A percentile compares a stretch with the other conserved stretches of the same genome.
phyloP scores from a whole-genome alignment of 1,140 invertebrate genomes.

The Drosophila guanche region DNA sequence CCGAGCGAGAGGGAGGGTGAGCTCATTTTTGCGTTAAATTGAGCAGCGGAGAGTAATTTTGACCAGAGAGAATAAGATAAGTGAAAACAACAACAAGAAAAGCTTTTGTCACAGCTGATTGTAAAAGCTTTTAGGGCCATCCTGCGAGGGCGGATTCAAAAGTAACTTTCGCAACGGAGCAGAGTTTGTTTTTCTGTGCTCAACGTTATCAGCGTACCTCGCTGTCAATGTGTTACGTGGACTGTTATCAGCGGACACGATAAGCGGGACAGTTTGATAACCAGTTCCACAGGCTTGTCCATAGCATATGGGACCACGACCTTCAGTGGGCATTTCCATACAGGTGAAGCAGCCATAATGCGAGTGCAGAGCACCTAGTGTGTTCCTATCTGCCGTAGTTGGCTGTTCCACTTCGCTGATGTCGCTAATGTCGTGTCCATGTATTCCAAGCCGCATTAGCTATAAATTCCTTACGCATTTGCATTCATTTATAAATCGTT shows the following conservation, averaged over 20 bases:
- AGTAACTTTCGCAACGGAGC: not conserved
- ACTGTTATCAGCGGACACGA: not conserved
- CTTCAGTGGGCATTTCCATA: slow-evolving; percentile 9
- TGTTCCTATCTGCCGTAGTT: slow-evolving; percentile 18
- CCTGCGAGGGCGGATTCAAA: slow-evolving; percentile 20
- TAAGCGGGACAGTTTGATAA: slow-evolving; percentile 19
- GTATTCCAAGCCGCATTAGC: slow-evolving; percentile 36
- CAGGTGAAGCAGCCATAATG: slow-evolving; percentile 13
- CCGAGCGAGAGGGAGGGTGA: not conserved
- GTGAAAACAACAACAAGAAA: no score
- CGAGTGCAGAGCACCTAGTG: no score
- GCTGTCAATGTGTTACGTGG: slow-evolving; percentile 12
- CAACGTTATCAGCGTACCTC: slow-evolving; percentile 8
- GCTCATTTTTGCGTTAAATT: not conserved
- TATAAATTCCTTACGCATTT: slow-evolving; percentile 65
- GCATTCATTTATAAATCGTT: slow-evolving; percentile 50
- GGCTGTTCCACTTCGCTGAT: slow-evolving; percentile 1
- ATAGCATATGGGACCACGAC: slow-evolving; percentile 9
- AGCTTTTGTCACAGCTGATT: slow-evolving; percentile 32
- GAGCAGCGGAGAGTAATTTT: no score
- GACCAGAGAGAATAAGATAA: no score
- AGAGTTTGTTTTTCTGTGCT: not conserved
- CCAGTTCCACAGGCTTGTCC: not conserved
- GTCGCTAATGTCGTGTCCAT: no score
- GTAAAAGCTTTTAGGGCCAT: slow-evolving; percentile 42